Evolutionary conservation across 2,888 invertebrate species (phyloP).

Genomic region (Phlogophora meticulosa): DNA sequence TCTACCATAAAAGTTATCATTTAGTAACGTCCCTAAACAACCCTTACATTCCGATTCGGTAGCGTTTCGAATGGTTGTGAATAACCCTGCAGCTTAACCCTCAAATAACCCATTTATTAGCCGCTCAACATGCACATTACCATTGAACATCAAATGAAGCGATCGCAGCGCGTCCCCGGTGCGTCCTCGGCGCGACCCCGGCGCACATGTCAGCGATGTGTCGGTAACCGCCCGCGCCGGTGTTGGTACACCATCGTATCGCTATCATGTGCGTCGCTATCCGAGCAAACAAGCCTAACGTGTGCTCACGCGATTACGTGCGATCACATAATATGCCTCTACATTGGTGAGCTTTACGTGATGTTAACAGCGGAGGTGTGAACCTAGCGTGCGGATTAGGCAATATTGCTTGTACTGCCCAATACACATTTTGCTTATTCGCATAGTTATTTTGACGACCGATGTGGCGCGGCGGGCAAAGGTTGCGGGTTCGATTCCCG

Average conservation of each 20-base stretch:
- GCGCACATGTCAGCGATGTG: constrained; percentile 26
- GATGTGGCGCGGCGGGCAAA: too few species aligned
- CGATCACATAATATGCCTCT: constrained; percentile 24
- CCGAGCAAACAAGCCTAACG: constrained; percentile 46
- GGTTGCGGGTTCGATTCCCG: too few species aligned
- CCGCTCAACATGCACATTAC: background rate
- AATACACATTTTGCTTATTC: background rate
- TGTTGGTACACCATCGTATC: constrained; percentile 21
- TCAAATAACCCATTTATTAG: background rate
- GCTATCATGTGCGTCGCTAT: constrained; percentile 32
- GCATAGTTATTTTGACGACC: too few species aligned
- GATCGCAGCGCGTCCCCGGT: constrained; percentile 33
- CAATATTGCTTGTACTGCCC: background rate
- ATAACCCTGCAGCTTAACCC: background rate
- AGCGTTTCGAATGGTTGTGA: too few species aligned
- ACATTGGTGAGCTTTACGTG: constrained; percentile 21
- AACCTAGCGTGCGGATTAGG: background rate
- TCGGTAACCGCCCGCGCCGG: constrained; percentile 22
- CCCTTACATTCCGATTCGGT: too few species aligned
- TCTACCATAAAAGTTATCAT: too few species aligned
- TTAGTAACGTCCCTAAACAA: too few species aligned
- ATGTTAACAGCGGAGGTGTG: background rate
- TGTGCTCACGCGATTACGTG: constrained; percentile 49
- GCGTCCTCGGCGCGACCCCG: too few species aligned
- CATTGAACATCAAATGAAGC: constrained; percentile 42